Conservation (phyloP, 2,888 invertebrate species). For the Patella depressa region DNA sequence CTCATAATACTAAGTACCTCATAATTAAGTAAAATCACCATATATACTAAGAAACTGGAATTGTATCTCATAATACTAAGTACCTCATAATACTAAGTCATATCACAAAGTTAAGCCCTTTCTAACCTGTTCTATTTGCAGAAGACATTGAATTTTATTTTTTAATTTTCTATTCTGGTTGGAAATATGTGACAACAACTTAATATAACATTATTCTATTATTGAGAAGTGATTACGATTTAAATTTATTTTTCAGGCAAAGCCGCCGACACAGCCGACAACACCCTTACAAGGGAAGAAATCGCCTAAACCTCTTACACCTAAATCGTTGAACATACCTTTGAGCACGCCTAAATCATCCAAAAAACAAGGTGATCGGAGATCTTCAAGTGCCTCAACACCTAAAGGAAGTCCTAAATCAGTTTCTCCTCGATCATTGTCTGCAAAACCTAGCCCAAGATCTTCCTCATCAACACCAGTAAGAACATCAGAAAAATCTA, state of each 20-base stretch:
- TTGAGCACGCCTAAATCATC: not conserved
- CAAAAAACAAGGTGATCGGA: conserved; percentile 18
- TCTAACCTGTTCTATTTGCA: no score
- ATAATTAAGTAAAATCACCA: no score
- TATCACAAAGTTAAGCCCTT: no score
- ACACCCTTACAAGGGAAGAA: not conserved
- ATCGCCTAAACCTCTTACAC: not conserved
- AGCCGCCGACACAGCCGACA: conserved; percentile 29
- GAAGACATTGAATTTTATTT: no score
- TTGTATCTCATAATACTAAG: no score
- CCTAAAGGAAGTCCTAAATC: conserved; percentile 33
- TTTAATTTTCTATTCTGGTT: no score
- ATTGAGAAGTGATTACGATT: no score
- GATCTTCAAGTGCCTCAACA: conserved; percentile 36
- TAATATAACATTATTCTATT: not conserved
- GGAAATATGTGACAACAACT: no score
- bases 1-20: no score
- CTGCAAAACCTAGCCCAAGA: conserved; percentile 27
- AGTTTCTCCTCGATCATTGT: conserved; percentile 27
- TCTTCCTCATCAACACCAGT: conserved; percentile 20
- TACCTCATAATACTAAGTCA: no score
- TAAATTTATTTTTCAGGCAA: conserved; percentile 20
- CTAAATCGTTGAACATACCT: not conserved
- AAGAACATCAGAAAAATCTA: not conserved
- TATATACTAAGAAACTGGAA: no score